Conservation (phyloP, 1,140 invertebrate genomes). For the Cyrtorhinus lividipennis region DNA sequence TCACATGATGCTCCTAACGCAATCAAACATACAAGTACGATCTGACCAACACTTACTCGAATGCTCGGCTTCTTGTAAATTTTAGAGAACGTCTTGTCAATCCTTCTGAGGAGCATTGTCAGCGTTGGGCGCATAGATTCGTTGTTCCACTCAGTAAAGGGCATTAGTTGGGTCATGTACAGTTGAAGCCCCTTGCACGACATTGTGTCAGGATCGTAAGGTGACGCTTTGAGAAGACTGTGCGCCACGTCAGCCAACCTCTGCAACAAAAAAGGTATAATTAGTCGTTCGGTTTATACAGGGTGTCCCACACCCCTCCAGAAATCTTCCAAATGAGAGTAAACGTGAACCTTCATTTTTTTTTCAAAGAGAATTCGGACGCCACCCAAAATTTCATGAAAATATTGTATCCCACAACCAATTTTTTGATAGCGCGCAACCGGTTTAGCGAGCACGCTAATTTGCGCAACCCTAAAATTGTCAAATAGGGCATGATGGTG, state of each 20-base stretch:
- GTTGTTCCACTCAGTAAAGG: conserved; percentile 92
- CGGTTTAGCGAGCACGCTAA: too few relatives aligned
- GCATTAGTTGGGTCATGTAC: conserved; percentile 90
- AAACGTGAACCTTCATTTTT: not conserved
- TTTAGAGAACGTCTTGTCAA: conserved; percentile 96
- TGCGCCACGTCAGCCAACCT: conserved; percentile 92
- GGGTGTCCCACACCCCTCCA: too few relatives aligned
- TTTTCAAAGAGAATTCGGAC: too few relatives aligned
- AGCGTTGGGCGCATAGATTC: conserved; percentile 84
- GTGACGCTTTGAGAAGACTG: conserved; percentile 89
- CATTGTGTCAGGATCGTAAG: conserved; percentile 85
- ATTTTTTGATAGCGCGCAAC: too few relatives aligned
- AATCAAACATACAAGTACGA: too few relatives aligned
- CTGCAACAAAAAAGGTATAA: conserved; percentile 35
- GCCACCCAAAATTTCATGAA: too few relatives aligned
- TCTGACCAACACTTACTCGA: conserved; percentile 41
- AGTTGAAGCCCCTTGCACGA: conserved; percentile 75
- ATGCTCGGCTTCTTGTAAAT: conserved; percentile 92
- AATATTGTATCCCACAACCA: too few relatives aligned
- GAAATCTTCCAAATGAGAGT: conserved; percentile 2
- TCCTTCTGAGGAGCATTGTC: conserved; percentile 74
- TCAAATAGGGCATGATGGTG: too few relatives aligned
- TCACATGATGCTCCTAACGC: too few relatives aligned
- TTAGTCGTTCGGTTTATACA: too few relatives aligned
- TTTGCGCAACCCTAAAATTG: too few relatives aligned